These are phyloP conservation scores for Coreius guichenoti DNA, from an alignment of 2,797 vertebrate species.

Conservation along the genomic window DNA sequence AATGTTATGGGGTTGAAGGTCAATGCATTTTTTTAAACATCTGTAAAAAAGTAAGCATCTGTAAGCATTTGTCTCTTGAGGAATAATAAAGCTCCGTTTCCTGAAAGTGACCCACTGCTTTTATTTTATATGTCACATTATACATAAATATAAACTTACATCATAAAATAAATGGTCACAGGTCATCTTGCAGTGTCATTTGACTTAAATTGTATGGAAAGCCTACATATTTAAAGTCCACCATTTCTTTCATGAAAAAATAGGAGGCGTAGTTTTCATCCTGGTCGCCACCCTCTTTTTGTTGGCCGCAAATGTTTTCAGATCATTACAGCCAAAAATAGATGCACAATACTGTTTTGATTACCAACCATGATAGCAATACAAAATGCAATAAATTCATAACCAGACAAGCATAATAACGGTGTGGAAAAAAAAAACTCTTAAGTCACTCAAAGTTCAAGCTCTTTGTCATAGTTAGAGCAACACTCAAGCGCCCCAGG, in stretches of 20 bases:
- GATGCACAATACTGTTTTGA: slow-evolving; percentile 8
- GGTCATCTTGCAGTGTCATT: background rate
- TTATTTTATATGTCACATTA: background rate
- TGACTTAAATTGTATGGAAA: slow-evolving; percentile 13
- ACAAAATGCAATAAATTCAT: slow-evolving; percentile 57
- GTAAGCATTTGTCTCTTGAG: background rate
- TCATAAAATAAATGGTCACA: background rate
- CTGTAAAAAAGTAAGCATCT: background rate
- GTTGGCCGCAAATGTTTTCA: slow-evolving; percentile 3
- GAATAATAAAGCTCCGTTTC: background rate
- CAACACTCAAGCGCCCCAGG: slow-evolving; percentile 44
- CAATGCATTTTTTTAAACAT: background rate
- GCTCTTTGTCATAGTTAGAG: slow-evolving; percentile 55
- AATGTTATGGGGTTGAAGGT: background rate
- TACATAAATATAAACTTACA: background rate
- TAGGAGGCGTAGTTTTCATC: background rate
- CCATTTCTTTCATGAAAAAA: background rate
- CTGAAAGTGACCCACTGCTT: background rate
- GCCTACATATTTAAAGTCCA: background rate
- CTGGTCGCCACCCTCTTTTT: slow-evolving; percentile 17
- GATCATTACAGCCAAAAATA: slow-evolving; percentile 37
- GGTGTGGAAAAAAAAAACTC: slow-evolving; percentile 35
- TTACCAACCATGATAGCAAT: slow-evolving; percentile 44
- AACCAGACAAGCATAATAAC: slow-evolving; percentile 33
- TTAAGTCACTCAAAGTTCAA: slow-evolving; percentile 53